These are phyloP conservation scores for Drosophila persimilis DNA, from an alignment of 1,140 invertebrate genomes.

Conservation along the genomic window DNA sequence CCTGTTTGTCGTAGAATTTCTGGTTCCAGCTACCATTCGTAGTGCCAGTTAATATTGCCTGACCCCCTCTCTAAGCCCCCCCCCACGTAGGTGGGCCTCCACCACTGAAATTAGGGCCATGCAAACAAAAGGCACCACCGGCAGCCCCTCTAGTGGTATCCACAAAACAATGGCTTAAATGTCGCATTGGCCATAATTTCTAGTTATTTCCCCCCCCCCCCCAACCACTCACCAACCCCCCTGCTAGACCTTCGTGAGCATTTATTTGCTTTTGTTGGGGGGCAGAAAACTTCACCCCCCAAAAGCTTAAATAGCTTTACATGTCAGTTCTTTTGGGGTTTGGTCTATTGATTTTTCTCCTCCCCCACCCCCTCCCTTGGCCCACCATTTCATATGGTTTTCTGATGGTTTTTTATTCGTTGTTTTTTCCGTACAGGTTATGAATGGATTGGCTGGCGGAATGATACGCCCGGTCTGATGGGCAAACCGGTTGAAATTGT, in stretches of 20 bases:
- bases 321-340: conserved; percentile 55
- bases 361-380: conserved; percentile 2
- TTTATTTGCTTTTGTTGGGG: conserved; percentile 64
- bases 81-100: not conserved
- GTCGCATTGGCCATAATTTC: conserved; percentile 78
- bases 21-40: conserved; percentile 34
- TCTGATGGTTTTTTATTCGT: conserved; percentile 45
- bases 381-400: conserved; percentile 16
- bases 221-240: not conserved
- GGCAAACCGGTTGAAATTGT: conserved; percentile 87
- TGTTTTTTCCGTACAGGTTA: conserved; percentile 86
- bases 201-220: conserved; percentile 50
- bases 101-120: conserved; percentile 65
- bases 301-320: conserved; percentile 74
- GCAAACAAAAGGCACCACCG: conserved; percentile 52
- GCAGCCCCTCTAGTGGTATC: not conserved
- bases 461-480: conserved; percentile 85
- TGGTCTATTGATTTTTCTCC: conserved; percentile 67
- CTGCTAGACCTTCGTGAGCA: conserved; percentile 29
- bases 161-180: conserved; percentile 77
- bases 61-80: conserved; percentile 21
- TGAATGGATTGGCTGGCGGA: conserved; percentile 95
- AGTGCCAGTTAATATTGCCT: conserved; percentile 65
- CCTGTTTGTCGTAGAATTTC: conserved; percentile 49
- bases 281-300: conserved; percentile 48